A percentile compares a stretch with the other conserved stretches of the same genome.
phyloP scores from a whole-genome alignment of 2,888 invertebrate species.

The Choreutis nemorana region DNA sequence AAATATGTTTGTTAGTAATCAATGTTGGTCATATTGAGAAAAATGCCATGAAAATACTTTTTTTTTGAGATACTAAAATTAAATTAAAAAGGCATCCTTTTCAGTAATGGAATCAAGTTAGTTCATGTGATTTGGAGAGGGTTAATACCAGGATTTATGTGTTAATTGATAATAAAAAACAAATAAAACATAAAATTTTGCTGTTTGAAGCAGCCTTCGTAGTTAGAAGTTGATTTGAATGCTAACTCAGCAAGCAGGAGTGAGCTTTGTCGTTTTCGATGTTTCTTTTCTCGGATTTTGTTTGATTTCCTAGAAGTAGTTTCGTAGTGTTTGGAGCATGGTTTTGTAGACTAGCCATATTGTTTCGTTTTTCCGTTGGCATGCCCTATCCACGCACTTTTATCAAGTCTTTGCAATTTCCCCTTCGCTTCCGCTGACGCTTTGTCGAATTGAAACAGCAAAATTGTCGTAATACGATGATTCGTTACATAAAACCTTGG shows the following conservation, averaged over 20 bases:
- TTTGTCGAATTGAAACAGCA: slow-evolving; percentile 45
- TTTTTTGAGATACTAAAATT: not conserved
- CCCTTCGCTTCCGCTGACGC: slow-evolving; percentile 21
- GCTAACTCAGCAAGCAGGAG: not conserved
- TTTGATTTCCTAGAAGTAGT: slow-evolving; percentile 5
- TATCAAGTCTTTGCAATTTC: too few relatives aligned
- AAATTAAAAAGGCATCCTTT: slow-evolving; percentile 18
- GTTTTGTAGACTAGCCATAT: too few relatives aligned
- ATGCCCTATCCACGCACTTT: too few relatives aligned
- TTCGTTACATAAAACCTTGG: slow-evolving; percentile 29
- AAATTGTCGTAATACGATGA: slow-evolving; percentile 38
- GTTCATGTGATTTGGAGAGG: slow-evolving; percentile 26
- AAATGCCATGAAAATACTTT: slow-evolving; percentile 12
- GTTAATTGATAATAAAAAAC: slow-evolving; percentile 14
- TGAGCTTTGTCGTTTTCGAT: slow-evolving; percentile 2
- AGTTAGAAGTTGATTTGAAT: slow-evolving; percentile 4
- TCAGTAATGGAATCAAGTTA: slow-evolving; percentile 24
- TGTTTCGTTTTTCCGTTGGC: too few relatives aligned
- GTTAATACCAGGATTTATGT: slow-evolving; percentile 53
- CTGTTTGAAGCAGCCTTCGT: slow-evolving; percentile 32
- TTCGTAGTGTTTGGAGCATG: too few relatives aligned
- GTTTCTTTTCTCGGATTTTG: slow-evolving; percentile 7
- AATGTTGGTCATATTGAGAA: slow-evolving; percentile 20
- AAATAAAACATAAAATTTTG: too few relatives aligned
- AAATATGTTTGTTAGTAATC: slow-evolving; percentile 19